A percentile compares a stretch with the other conserved stretches of the same genome.
phyloP scores from a whole-genome alignment of 2,888 invertebrate species.

The Ichneumon xanthorius region DNA sequence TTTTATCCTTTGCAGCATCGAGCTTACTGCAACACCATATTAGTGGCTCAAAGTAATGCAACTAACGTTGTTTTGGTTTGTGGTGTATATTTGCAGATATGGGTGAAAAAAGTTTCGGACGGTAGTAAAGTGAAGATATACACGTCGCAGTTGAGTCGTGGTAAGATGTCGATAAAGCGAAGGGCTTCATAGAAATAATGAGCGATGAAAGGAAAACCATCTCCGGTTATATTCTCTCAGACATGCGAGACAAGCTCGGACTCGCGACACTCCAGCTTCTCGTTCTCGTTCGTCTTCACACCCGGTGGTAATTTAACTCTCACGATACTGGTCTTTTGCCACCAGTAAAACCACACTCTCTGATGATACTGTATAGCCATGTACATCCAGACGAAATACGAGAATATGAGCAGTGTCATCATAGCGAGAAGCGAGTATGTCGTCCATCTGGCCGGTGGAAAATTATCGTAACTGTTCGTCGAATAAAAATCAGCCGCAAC shows the following conservation, averaged over 20 bases:
- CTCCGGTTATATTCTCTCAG: slow-evolving; percentile 9
- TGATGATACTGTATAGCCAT: slow-evolving; percentile 85
- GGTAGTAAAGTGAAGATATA: slow-evolving; percentile 93
- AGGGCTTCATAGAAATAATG: slow-evolving; percentile 89
- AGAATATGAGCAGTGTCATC: slow-evolving; percentile 85
- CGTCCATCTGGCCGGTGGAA: slow-evolving; percentile 85
- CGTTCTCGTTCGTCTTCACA: slow-evolving; percentile 53
- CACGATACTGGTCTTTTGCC: slow-evolving; percentile 86
- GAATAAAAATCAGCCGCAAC: slow-evolving; percentile 86
- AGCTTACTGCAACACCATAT: background rate
- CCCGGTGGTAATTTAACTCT: slow-evolving; percentile 75
- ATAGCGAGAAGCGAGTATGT: slow-evolving; percentile 85
- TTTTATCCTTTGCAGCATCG: slow-evolving; percentile 2
- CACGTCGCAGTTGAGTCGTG: slow-evolving; percentile 93
- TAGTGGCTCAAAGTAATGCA: background rate
- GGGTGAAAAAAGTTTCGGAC: slow-evolving; percentile 94
- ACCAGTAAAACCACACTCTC: slow-evolving; percentile 86
- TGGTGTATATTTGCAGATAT: slow-evolving; percentile 89
- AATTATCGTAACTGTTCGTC: slow-evolving; percentile 84
- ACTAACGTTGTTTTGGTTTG: background rate
- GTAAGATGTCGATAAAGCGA: slow-evolving; percentile 95
- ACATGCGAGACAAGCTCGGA: slow-evolving; percentile 26
- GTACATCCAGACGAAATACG: slow-evolving; percentile 86
- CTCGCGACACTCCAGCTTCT: slow-evolving; percentile 4
- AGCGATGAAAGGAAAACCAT: background rate